Evolutionary conservation across 92 coral and sea anemone species (phyloP).

Genomic region (Siderastrea radians): DNA sequence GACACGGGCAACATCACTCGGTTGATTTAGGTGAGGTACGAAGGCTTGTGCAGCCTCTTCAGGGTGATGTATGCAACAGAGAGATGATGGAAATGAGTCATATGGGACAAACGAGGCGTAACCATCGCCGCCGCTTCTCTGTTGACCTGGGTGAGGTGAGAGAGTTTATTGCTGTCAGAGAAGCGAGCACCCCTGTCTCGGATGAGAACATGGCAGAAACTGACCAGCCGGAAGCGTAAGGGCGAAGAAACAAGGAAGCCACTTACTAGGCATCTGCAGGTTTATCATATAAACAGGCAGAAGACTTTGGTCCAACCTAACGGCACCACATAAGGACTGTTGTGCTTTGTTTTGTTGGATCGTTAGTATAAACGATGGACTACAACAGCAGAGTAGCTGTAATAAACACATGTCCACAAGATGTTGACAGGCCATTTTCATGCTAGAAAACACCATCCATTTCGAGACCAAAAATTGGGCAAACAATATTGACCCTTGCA

Average conservation of each 20-base stretch:
- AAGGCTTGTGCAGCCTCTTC: not conserved
- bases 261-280: not conserved
- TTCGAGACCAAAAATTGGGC: too few species aligned
- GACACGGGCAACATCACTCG: not conserved
- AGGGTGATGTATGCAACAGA: not conserved
- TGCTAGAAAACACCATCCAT: too few species aligned
- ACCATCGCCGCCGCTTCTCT: conserved; percentile 36
- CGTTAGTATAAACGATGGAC: too few species aligned
- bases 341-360: too few species aligned
- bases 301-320: too few species aligned
- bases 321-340: too few species aligned
- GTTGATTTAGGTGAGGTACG: conserved; percentile 6
- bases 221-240: not conserved
- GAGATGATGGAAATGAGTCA: not conserved
- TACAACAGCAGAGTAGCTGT: too few species aligned
- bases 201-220: not conserved
- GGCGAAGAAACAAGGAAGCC: not conserved
- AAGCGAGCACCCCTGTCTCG: not conserved
- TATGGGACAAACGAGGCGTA: not conserved
- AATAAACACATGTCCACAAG: too few species aligned
- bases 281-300: too few species aligned
- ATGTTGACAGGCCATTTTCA: too few species aligned
- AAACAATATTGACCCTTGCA: too few species aligned
- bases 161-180: conserved; percentile 44
- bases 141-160: conserved; percentile 37